phyloP scores from a whole-genome alignment of 2,888 invertebrate genomes.

The Sepiola atlantica region DNA sequence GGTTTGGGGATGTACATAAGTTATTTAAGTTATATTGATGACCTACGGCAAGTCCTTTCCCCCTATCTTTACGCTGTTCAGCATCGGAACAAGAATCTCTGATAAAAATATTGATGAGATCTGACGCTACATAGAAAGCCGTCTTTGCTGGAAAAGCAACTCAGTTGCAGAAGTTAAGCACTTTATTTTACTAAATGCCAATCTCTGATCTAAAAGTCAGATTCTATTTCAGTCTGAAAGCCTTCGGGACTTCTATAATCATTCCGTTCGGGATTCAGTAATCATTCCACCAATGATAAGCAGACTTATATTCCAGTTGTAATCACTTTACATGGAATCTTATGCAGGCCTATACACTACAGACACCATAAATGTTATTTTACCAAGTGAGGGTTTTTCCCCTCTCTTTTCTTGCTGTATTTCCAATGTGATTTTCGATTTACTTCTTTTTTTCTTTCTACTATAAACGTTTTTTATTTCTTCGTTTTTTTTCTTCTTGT shows the following conservation, averaged over 20 bases:
- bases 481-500: neutral
- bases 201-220: neutral
- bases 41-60: neutral
- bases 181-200: neutral
- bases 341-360: neutral
- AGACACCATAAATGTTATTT: neutral
- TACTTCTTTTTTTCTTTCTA: neutral
- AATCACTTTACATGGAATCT: neutral
- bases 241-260: neutral
- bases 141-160: neutral
- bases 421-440: neutral
- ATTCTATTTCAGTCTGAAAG: constrained; percentile 16
- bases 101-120: neutral
- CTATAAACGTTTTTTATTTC: neutral
- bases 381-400: no score
- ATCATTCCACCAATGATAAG: neutral
- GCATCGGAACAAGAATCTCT: neutral
- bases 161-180: neutral
- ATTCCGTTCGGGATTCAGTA: neutral
- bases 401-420: neutral
- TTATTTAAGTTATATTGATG: neutral
- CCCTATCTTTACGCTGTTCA: neutral
- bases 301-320: neutral
- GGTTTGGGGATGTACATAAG: neutral
- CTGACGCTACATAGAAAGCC: neutral